Evolutionary conservation across 2,113 vertebrate genomes (phyloP).

Genomic region (Patagioenas fasciata): DNA sequence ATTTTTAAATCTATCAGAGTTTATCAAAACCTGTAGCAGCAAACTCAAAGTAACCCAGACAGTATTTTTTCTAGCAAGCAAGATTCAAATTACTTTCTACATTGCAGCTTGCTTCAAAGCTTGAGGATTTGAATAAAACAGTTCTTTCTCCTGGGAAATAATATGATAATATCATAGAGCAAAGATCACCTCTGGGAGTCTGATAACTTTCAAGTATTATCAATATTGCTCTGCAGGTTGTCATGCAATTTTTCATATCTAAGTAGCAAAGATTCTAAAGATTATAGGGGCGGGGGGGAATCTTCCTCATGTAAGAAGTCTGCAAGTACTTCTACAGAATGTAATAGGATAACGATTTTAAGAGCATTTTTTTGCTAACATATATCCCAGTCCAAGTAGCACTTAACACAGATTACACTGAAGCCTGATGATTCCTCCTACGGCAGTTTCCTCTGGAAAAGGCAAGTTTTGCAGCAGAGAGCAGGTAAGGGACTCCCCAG

Average conservation of each 20-base stretch:
- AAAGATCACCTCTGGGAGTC: background rate
- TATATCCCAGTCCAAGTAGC: background rate
- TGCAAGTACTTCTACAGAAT: background rate
- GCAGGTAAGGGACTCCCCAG: background rate
- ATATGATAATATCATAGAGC: background rate
- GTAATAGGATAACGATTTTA: background rate
- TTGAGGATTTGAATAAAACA: background rate
- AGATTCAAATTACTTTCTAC: background rate
- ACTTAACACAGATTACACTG: background rate
- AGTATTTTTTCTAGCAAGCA: background rate
- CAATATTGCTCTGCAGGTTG: background rate
- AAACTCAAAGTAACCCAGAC: background rate
- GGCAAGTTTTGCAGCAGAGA: background rate
- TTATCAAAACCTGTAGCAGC: background rate
- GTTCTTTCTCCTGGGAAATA: background rate
- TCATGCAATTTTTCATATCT: background rate
- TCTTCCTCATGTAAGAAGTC: background rate
- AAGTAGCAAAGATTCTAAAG: background rate
- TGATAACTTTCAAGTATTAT: background rate
- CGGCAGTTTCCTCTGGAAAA: background rate
- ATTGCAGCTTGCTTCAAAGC: no score
- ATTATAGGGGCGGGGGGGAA: fast-evolving
- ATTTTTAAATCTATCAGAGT: background rate
- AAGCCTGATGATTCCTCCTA: background rate
- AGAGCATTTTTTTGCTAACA: background rate